Conservation (phyloP, 2,113 vertebrate species). For the Physeter macrocephalus region DNA sequence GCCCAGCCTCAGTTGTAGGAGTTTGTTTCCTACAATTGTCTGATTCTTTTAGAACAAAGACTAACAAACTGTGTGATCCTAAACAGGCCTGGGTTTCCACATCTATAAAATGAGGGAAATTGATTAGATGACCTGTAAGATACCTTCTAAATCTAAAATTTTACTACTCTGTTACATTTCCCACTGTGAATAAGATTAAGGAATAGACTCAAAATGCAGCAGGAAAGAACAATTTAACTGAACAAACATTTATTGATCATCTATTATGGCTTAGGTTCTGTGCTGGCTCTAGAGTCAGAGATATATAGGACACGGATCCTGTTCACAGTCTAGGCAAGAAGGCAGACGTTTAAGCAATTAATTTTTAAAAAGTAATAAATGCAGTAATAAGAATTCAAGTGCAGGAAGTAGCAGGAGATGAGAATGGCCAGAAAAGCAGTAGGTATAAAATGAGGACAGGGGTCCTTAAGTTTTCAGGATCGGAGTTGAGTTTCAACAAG, state of each 20-base stretch:
- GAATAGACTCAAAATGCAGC: neutral
- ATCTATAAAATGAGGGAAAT: neutral
- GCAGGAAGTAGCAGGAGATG: neutral
- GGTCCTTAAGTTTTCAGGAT: neutral
- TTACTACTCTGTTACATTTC: neutral
- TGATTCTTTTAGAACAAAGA: conserved; percentile 31
- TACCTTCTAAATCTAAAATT: neutral
- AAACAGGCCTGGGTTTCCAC: neutral
- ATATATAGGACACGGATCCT: neutral
- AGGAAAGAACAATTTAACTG: neutral
- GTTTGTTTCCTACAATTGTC: conserved; percentile 55
- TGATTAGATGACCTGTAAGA: neutral
- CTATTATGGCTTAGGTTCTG: neutral
- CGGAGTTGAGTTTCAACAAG: neutral
- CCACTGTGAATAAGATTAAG: neutral
- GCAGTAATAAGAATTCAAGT: neutral
- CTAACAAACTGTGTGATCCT: neutral
- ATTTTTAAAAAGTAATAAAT: neutral
- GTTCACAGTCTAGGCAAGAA: neutral
- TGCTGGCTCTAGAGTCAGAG: neutral
- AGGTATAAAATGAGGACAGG: neutral
- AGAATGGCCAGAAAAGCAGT: neutral
- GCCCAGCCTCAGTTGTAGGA: neutral
- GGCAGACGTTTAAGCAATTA: neutral
- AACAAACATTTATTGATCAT: neutral